Evolutionary conservation across 2,888 invertebrate genomes (phyloP), one percentile per base, ranked within the genome.

Genomic region (Drosophila crucigera): DNA sequence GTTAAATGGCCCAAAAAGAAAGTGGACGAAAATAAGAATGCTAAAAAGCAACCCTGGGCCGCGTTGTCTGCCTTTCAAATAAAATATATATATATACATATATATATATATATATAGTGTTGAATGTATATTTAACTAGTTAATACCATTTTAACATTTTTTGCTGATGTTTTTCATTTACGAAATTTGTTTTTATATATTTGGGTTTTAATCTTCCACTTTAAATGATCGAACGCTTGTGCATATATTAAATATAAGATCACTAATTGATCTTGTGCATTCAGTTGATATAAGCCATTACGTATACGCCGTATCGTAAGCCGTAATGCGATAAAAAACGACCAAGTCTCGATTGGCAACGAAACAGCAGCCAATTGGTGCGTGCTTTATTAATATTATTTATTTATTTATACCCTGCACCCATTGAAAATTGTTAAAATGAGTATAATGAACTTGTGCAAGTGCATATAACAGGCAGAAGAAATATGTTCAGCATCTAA

Each of bases 21-120:
- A 80, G 80, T 80, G 83, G 81, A 80, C 83, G 69, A 76, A 70
- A 54, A 69, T 74, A 78, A 79, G 78, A 78, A 82, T 78, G 63
- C 68, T 69, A 69, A 69, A 73, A 61, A 53, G 53, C 81, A 81
- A 63, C 78, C 64, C 68, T 76, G 30, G 10, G 28, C 31, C 53
- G 4, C 19, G 30, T 28, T 49, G 41, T 37, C 33, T 65, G 30
- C 67, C 65, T 78, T 76, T 80, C 61, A 59, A 80, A 67, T 53
- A 37, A n/a, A 22, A 22, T n/a, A 43, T 6, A 41, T 11, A n/a
- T 11, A 41, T 11, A 41, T n/a, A n/a, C 6, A 43, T 11, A 37
- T 25, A 41, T 6, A 43, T 22, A n/a, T 6, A 43, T 7, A 43
- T 43, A n/a, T 37, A n/a, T n/a, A n/a, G n/a, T n/a, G n/a, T 60